These are phyloP conservation scores for Drosophila kanapiae DNA, from an alignment of 1,140 invertebrate species.

Conservation along the genomic window DNA sequence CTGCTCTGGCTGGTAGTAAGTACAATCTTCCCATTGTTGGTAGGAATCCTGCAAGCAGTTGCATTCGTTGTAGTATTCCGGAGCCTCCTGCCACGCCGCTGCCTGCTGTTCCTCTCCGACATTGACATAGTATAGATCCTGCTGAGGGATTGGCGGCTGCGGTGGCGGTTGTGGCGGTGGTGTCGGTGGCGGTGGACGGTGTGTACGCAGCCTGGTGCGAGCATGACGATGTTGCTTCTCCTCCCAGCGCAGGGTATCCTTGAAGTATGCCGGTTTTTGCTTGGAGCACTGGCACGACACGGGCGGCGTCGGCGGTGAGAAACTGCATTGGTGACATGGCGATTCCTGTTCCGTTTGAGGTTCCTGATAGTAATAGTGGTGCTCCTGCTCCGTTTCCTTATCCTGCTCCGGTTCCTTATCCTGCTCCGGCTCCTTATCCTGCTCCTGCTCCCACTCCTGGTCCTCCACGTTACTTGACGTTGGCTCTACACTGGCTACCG, in stretches of 20 bases:
- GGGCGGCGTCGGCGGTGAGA: background rate
- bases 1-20: background rate
- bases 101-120: too few species aligned
- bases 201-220: background rate
- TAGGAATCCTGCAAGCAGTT: too few species aligned
- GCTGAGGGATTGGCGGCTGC: too few species aligned
- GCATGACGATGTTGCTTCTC: constrained; percentile 14
- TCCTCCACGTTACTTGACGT: background rate
- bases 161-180: background rate
- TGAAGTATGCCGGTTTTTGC: background rate
- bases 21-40: too few species aligned
- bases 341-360: too few species aligned
- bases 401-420: too few species aligned
- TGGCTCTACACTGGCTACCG: constrained; percentile 9
- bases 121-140: too few species aligned
- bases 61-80: too few species aligned
- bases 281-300: background rate
- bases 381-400: background rate
- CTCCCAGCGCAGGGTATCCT: background rate
- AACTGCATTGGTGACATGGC: background rate
- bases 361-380: background rate
- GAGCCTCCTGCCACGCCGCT: too few species aligned
- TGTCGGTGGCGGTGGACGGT: background rate
- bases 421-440: background rate
- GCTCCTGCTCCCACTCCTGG: background rate